Evolutionary conservation across 2,888 invertebrate species (phyloP).

Genomic region (Aporophyla lueneburgensis): DNA sequence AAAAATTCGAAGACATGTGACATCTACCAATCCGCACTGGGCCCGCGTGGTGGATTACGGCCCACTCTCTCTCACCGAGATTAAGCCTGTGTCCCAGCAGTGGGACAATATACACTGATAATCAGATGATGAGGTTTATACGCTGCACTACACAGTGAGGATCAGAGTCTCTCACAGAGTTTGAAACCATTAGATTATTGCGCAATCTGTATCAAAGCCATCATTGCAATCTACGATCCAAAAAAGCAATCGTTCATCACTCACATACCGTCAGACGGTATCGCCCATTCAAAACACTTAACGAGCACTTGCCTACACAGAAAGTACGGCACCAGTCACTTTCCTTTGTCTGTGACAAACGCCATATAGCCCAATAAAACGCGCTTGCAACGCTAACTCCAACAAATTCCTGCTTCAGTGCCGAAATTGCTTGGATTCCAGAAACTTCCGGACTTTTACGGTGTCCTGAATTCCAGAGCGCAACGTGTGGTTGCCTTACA

Average conservation of each 20-base stretch:
- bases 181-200: neutral
- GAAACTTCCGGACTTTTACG: conserved; percentile 82
- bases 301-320: conserved; percentile 34
- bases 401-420: conserved; percentile 75
- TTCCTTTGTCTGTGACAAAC: conserved; percentile 73
- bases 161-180: neutral
- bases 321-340: conserved; percentile 64
- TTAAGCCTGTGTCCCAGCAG: no score
- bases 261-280: neutral
- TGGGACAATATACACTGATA: no score
- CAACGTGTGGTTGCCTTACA: conserved; percentile 75
- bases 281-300: conserved; percentile 16
- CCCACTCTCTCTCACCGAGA: no score
- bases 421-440: conserved; percentile 81
- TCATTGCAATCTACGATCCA: neutral
- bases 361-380: conserved; percentile 84
- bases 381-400: conserved; percentile 73
- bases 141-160: no score
- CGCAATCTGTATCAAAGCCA: neutral
- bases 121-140: no score
- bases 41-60: no score
- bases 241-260: conserved; percentile 4
- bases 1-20: no score
- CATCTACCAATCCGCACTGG: no score
- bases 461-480: conserved; percentile 78